Base-by-base conservation (phyloP, 1,140 invertebrate genomes). In the Papilio machaon region DNA sequence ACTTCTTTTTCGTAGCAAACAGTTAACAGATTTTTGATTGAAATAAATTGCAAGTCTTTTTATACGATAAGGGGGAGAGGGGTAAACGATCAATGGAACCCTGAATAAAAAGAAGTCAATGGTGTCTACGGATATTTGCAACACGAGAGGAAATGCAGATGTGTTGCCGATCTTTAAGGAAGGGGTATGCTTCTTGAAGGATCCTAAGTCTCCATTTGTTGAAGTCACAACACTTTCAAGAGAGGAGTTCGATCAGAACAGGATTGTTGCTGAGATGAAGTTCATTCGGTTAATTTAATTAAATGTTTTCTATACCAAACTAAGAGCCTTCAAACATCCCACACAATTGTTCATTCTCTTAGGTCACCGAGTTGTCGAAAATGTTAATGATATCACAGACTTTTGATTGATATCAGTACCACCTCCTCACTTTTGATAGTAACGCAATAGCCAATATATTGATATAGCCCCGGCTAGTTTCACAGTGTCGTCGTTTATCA, bases 401-500 rank as follows among this genome's bases (percentile, higher is more conserved):
- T 70, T 38, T 70, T 70, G 30, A 17, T 70, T 70, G 30, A 38
- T 35, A 67, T 67, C 58, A 35, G 23, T 35, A 35, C 30, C 64
- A 13, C 64, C 64, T 35, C 11, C 30, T 38, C 30, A 8, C 10
- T 70, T 43, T 70, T 70, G 30, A 70, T 70, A 70, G 13, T 70
- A 70, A 15, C 30, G 64, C 64, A 38, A 70, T 70, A 70, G 64
- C 64, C 11, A 30, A 30, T 70, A 15, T 70, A 70, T 70, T 30
- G 35, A 70, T 70, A 23, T 30, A 30, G 23, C 35, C 64, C 64
- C 30, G 23, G 64, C 64, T 70, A 17, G 23, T 70, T 30, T 70
- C 64, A 70, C 64, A 70, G 30, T 70, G 64, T 70, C 60, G 60
- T 64, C 64, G 30, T 70, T 70, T 70, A 70, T 70, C 64, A 70